Conservation (phyloP, 2,888 invertebrate genomes). For the Priocnemis perturbator region DNA sequence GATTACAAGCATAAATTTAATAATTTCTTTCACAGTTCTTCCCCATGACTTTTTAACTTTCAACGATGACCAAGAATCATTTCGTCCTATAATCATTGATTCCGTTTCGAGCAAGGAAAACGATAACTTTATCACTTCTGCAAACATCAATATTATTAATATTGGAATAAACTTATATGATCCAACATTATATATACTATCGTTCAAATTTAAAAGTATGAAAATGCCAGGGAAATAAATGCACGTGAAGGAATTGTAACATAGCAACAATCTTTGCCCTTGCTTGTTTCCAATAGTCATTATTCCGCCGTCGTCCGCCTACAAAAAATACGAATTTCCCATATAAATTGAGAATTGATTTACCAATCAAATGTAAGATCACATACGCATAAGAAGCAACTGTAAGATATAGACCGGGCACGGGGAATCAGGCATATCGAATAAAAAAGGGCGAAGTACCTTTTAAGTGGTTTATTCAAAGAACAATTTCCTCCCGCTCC, state of each 20-base stretch:
- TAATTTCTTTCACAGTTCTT: slow-evolving; percentile 76
- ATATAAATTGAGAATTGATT: not conserved
- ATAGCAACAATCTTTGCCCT: slow-evolving; percentile 63
- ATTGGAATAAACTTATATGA: slow-evolving; percentile 76
- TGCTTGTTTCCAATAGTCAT: slow-evolving; percentile 24
- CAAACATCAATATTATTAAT: slow-evolving; percentile 71
- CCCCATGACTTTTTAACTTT: slow-evolving; percentile 75
- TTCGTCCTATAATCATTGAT: slow-evolving; percentile 53
- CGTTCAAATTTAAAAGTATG: slow-evolving; percentile 78
- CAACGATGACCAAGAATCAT: slow-evolving; percentile 67
- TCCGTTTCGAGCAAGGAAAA: slow-evolving; percentile 65
- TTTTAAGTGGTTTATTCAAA: no score
- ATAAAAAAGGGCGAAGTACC: no score
- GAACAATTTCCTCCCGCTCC: no score
- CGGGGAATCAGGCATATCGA: no score
- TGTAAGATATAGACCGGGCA: no score
- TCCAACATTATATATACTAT: slow-evolving; percentile 80
- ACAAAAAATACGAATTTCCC: not conserved
- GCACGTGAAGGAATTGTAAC: slow-evolving; percentile 79
- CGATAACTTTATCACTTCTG: slow-evolving; percentile 78
- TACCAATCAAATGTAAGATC: not conserved
- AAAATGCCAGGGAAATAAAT: slow-evolving; percentile 80
- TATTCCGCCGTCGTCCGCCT: not conserved
- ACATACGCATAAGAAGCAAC: no score
- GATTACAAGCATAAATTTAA: slow-evolving; percentile 77